Base-by-base conservation (phyloP, 2,888 invertebrate genomes). In the Trachelus iudaicus region DNA sequence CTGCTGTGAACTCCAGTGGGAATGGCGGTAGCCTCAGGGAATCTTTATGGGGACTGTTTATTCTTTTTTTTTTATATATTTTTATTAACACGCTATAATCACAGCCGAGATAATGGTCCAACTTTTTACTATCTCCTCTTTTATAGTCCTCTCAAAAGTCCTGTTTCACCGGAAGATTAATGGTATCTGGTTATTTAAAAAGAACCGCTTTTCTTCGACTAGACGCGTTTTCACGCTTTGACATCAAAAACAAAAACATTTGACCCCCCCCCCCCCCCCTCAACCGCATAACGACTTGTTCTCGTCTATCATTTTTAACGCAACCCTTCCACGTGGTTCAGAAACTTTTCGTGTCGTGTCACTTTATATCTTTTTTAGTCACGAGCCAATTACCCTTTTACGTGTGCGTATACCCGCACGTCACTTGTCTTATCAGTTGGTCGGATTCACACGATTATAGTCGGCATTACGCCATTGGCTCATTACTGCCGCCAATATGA, bases 401-500 rank as follows among this genome's bases (percentile, higher is more conserved):
- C 23, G 9, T 3, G 23, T 9, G 23, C 56, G 23, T 56, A 23
- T 56, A 56, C 6, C 6, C 9, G 9, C 56, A 23, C 56, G 23
- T 56, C 56, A 23, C 23, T 9, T 23, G 56, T 23, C 56, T 56
- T 56, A 56, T 56, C 56, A 56, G 56, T 9, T 23, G 3, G 6
- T 56, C 23, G 56, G 56, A 23, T 56, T 9, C 56, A 9, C 23
- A 23, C 23, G 23, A 56, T 23, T 56, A 56, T 23, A 56, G 56
- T 23, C 2, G 9, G 2, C 56, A 56, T 56, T 56, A 56, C 56
- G 34, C 74, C 77, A 73, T 69, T 77, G 37, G 35, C 73, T 77
- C 73, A 69, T 77, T 77, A 77, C 73, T 56, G 69, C 77, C 34
- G 35, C 56, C 56, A 37, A 73, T 73, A 37, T 77, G 34, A 69